Conservation (phyloP, 1,140 invertebrate species). For the Teleogryllus occipitalis region DNA sequence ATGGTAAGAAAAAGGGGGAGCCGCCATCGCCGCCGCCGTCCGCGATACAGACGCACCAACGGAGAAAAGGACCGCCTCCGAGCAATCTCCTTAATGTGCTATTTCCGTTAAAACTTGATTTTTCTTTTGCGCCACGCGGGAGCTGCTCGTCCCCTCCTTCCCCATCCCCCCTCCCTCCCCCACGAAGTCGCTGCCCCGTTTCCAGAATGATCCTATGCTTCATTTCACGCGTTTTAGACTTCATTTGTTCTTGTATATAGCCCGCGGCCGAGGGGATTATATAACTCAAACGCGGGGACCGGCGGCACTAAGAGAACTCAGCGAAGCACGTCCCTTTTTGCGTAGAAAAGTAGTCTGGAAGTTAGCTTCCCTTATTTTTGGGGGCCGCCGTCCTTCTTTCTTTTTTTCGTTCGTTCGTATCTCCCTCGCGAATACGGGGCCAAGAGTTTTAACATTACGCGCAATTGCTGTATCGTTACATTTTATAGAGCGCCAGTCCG, state of each 20-base stretch:
- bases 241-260: neutral
- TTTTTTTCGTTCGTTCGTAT: neutral
- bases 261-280: neutral
- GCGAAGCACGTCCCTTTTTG: neutral
- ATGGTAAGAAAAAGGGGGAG: slow-evolving; percentile 9
- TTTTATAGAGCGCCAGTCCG: neutral
- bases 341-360: neutral
- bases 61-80: neutral
- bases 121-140: neutral
- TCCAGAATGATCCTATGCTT: neutral
- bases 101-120: slow-evolving; percentile 1
- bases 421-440: no score
- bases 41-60: neutral
- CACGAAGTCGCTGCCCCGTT: neutral
- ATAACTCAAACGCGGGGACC: neutral
- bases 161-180: no score
- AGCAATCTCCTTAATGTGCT: slow-evolving; percentile 4
- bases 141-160: neutral
- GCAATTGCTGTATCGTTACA: neutral
- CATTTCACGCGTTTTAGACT: slow-evolving; percentile 1
- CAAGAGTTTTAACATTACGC: neutral
- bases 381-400: neutral
- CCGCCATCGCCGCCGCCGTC: no score
- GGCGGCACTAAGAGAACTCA: neutral
- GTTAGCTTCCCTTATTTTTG: neutral